Percentiles rank a stretch among this genome's conserved stretches.
Conservation (phyloP, 2,888 invertebrate genomes). For the Lithophane ornitopus region DNA sequence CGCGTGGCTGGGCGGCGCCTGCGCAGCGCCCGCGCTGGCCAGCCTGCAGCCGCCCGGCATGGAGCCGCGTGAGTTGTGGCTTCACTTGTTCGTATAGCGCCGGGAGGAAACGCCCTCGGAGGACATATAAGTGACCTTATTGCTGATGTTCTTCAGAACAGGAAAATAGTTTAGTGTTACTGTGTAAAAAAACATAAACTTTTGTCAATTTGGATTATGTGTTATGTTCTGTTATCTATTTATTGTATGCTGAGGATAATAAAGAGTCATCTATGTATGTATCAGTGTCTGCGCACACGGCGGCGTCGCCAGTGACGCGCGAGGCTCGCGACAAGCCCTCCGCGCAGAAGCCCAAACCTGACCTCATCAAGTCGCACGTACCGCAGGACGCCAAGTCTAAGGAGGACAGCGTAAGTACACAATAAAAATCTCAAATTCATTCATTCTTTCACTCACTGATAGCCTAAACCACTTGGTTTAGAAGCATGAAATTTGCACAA, state of each 20-base stretch:
- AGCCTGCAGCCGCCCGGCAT: conserved; percentile 97
- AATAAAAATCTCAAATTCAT: background rate
- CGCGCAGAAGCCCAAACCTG: conserved; percentile 82
- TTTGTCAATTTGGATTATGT: no score
- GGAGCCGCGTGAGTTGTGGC: conserved; percentile 87
- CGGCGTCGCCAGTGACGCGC: conserved; percentile 72
- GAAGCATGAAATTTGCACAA: background rate
- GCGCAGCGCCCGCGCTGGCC: conserved; percentile 91
- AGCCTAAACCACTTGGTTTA: background rate
- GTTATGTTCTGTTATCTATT: background rate
- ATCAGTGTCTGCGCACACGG: conserved; percentile 81
- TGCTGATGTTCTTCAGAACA: no score
- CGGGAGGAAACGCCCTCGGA: background rate
- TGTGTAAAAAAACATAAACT: no score
- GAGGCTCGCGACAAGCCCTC: conserved; percentile 65
- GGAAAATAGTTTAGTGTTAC: no score
- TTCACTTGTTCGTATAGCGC: background rate
- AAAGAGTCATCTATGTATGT: background rate
- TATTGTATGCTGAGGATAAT: background rate
- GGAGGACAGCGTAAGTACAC: conserved; percentile 83
- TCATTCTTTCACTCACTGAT: no score
- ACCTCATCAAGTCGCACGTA: conserved; percentile 85
- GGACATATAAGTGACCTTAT: background rate
- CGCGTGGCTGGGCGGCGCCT: conserved; percentile 95
- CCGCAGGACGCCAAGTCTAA: conserved; percentile 82